Base-by-base conservation (phyloP, 2,888 invertebrate species). In the Dryococelus australis region DNA sequence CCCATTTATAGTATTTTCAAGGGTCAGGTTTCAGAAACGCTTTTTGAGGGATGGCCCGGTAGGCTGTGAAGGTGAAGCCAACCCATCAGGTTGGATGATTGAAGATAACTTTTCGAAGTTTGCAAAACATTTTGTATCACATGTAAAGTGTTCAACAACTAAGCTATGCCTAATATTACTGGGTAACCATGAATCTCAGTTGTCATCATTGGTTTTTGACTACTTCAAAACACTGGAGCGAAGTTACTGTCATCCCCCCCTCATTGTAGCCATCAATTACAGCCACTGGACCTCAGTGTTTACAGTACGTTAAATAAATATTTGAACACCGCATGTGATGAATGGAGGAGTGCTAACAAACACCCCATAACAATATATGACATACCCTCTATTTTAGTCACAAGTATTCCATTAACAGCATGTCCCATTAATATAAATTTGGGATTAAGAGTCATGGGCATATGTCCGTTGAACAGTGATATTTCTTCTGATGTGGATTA, bases 211-310 rank as follows among this genome's bases (percentile, higher is more conserved):
- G 80, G 80, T 26, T 24, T 83, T 83, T 47, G 83, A 51, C 51
- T 86, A 83, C 84, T 35, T 83, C 83, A 86, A 83, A 12, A 3
- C 47, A 86, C 83, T 35, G 86, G 86, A 16, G 83, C 47, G 43
- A 83, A 16, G 9, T 47, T 83, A 27, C 28, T 86, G 47, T 86
- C 86, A 51, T 86, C n/a, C 47, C 35, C 83, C 47, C 84, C 86
- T 86, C 84, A 86, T 13, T 83, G 84, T n/a, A 84, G 43, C 27
- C 43, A 84, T 53, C 84, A 86, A 47, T 35, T 84, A 26, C 86
- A 86, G 47, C 84, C 65, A 16, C 47, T 86, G 16, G 84, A 84
- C 51, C 86, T 53, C 35, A 47, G 83, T 53, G 84, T 84, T n/a
- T 84, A 86, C 84, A 65, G 65, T 24, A 28, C 84, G 0, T 51